Evolutionary conservation across 2,888 invertebrate species (phyloP).

Genomic region (Andricus quercusramuli): DNA sequence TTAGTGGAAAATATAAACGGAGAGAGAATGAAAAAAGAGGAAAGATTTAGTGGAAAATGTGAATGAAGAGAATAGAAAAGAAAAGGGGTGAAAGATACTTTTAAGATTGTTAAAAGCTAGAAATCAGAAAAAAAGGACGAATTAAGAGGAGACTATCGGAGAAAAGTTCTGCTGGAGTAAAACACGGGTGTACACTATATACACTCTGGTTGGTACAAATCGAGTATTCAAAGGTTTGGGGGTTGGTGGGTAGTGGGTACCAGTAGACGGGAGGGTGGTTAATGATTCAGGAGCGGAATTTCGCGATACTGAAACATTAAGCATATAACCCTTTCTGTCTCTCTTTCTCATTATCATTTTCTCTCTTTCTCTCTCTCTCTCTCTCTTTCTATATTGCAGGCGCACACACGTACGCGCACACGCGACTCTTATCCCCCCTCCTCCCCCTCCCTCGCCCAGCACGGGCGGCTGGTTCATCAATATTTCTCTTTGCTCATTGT

Average conservation of each 20-base stretch:
- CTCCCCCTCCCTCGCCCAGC: slow-evolving; percentile 15
- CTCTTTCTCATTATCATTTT: slow-evolving; percentile 49
- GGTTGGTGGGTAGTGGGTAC: slow-evolving; percentile 10
- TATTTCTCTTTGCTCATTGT: slow-evolving; percentile 81
- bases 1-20: too few relatives aligned
- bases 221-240: slow-evolving; percentile 22
- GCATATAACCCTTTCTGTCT: slow-evolving; percentile 66
- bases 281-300: slow-evolving; percentile 75
- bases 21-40: too few relatives aligned
- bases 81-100: too few relatives aligned
- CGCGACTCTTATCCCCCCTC: slow-evolving; percentile 58
- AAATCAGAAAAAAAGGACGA: too few relatives aligned
- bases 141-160: background rate
- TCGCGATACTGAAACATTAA: slow-evolving; percentile 76
- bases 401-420: slow-evolving; percentile 51
- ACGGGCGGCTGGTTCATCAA: slow-evolving; percentile 77
- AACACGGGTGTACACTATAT: background rate
- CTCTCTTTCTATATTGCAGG: slow-evolving; percentile 31
- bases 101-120: too few relatives aligned
- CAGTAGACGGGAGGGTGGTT: slow-evolving; percentile 54
- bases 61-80: too few relatives aligned
- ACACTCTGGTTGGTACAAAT: background rate
- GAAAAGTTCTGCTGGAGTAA: background rate
- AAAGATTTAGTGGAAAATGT: too few relatives aligned
- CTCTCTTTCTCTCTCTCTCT: slow-evolving; percentile 47